Base-by-base conservation (phyloP, 2,888 invertebrate genomes). In the Frankliniella fusca region DNA sequence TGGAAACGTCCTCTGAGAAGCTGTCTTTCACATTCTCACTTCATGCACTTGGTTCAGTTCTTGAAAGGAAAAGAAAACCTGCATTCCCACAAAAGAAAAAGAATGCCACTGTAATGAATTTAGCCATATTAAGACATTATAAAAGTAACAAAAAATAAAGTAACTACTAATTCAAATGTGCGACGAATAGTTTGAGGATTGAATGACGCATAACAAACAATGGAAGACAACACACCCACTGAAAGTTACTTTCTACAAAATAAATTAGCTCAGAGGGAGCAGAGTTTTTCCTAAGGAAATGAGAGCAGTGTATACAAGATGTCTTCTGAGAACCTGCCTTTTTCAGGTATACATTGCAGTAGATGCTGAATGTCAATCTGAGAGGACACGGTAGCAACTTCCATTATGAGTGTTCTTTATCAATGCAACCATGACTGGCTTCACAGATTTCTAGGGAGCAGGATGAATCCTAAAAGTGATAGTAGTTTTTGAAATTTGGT, bases 41-140 rank as follows among this genome's bases (percentile, higher is more conserved):
- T 76, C 70, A 76, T 76, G 70, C 70, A 76, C 70, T 76, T 76
- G 23, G 27, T 76, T 76, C 70, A 76, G 70, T 76, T 76, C 70
- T 76, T 76, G 70, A 76, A 76, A 76, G 70, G 70, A 76, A 76
- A 76, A 76, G 70, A 76, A 76, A 76, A 76, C 70, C 70, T 76
- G 70, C 70, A 76, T 76, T 76, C 70, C 70, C 70, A 76, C 70
- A 76, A 23, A 38, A 76, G 70, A 76, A 76, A 76, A 76, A 76
- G 70, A 76, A 76, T 76, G 70, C 70, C 70, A 76, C 70, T 76
- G 70, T 76, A 76, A 76, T 76, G 70, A 76, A 23, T 76, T 76
- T 76, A 76, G 27, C 9, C n/a, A 27, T 76, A 76, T 23, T 23
- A 27, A 27, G 23, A 76, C 27, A 27, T 12, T 76, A 76, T 23